Percentiles rank a stretch among this genome's conserved stretches.
These are phyloP conservation scores for Adelges cooleyi DNA, from an alignment of 1,140 invertebrate genomes.

Conservation along the genomic window DNA sequence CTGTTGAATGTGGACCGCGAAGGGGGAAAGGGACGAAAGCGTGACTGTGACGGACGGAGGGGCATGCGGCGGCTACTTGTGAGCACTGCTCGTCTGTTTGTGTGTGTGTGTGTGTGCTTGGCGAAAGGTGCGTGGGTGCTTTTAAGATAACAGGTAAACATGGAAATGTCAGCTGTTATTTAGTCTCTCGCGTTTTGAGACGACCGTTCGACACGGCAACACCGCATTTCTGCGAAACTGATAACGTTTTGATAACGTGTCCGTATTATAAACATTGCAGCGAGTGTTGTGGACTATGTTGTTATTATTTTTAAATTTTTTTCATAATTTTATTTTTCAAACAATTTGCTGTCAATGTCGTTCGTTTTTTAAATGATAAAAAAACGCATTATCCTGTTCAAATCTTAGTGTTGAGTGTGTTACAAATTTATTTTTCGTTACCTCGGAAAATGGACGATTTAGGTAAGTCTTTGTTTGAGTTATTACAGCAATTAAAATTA, in stretches of 20 bases:
- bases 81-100: no score
- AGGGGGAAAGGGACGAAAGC: not conserved
- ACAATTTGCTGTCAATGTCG: no score
- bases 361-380: no score
- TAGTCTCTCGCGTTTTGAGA: not conserved
- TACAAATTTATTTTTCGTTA: no score
- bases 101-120: no score
- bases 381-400: no score
- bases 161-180: not conserved
- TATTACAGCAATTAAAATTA: no score
- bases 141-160: not conserved
- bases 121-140: not conserved
- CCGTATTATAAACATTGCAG: no score
- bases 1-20: not conserved
- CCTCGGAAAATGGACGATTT: conserved; percentile 9
- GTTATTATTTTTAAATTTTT: no score
- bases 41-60: not conserved
- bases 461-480: not conserved
- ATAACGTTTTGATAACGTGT: not conserved
- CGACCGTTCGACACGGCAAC: not conserved
- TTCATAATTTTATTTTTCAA: no score
- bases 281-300: no score
- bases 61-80: not conserved
- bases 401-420: no score
- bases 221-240: not conserved